Conservation (phyloP, 2,113 vertebrate species). For the Talpa occidentalis region DNA sequence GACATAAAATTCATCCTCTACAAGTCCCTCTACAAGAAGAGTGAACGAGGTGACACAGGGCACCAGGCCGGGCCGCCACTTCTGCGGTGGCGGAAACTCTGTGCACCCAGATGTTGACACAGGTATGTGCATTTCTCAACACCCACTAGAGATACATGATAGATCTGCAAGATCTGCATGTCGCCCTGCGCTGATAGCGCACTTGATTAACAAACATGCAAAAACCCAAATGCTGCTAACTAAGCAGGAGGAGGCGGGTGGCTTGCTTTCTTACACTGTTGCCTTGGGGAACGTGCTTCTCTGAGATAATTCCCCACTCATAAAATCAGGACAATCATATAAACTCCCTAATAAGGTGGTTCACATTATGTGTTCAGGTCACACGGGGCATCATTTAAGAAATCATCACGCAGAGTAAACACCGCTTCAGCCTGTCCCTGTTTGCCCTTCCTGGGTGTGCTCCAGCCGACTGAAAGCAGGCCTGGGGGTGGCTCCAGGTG, state of each 20-base stretch:
- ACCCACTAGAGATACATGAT: too few relatives aligned
- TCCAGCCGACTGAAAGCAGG: too few relatives aligned
- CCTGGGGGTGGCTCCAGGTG: background rate
- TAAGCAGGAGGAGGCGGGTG: background rate
- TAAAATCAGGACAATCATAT: background rate
- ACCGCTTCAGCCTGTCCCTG: background rate
- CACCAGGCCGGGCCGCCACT: background rate
- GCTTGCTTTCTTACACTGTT: background rate
- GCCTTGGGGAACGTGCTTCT: background rate
- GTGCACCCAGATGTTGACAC: too few relatives aligned
- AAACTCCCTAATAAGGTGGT: background rate
- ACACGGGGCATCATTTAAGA: background rate
- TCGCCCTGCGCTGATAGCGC: too few relatives aligned
- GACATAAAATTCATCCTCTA: background rate
- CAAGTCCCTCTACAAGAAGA: background rate
- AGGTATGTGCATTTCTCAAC: too few relatives aligned
- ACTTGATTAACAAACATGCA: too few relatives aligned
- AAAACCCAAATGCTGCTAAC: too few relatives aligned
- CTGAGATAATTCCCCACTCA: background rate
- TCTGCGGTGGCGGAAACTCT: too few relatives aligned
- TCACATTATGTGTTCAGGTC: background rate
- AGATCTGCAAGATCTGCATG: too few relatives aligned
- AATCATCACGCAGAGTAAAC: background rate
- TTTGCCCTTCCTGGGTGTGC: background rate
- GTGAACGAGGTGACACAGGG: background rate